Base-by-base conservation (phyloP, 2,888 invertebrate species). In the Acleris literana region DNA sequence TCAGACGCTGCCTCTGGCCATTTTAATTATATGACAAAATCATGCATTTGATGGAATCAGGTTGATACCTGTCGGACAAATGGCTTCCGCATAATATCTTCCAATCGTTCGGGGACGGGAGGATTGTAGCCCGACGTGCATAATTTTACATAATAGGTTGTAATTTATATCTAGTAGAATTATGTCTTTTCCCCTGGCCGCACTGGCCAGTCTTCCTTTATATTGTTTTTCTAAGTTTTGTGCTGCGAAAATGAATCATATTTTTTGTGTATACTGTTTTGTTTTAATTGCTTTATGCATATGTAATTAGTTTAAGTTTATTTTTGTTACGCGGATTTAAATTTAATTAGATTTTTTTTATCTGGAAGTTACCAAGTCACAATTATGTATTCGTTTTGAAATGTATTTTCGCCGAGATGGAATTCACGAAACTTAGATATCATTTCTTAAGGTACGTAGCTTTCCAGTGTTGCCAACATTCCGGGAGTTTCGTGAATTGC, bases 271-370 rank as follows among this genome's bases (percentile, higher is more conserved):
- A 72, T 73, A 73, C 68, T 68, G 62, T 72, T 71, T 70, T 74
- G 68, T 75, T 74, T 76, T 71, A 72, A 59, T 64, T 64, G 73
- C 69, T 74, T 72, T 69, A 69, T 74, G 72, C 70, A 68, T 59
- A 63, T 58, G 46, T 52, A 59, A 64, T 68, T 81, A 81, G 76
- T 69, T 71, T 83, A 80, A 79, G 76, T 79, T 79, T 79, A 79
- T 76, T 79, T 75, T 78, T 78, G 74, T 76, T 76, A 74, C 46
- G 46, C 54, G 51, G 52, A 64, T 57, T 13, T 57, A 53, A 55
- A 61, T 66, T 66, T 61, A 51, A 52, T 39, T 63, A 29, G 53
- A 58, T 63, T 63, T 58, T 62, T 58, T 67, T 67, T 53, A 20
- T 29, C 57, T 17, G 57, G 48, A 48, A 66, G 61, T 64, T 64